These are phyloP conservation scores for Auanema freiburgensis DNA, from an alignment of 2,888 invertebrate genomes.

Conservation along the genomic window DNA sequence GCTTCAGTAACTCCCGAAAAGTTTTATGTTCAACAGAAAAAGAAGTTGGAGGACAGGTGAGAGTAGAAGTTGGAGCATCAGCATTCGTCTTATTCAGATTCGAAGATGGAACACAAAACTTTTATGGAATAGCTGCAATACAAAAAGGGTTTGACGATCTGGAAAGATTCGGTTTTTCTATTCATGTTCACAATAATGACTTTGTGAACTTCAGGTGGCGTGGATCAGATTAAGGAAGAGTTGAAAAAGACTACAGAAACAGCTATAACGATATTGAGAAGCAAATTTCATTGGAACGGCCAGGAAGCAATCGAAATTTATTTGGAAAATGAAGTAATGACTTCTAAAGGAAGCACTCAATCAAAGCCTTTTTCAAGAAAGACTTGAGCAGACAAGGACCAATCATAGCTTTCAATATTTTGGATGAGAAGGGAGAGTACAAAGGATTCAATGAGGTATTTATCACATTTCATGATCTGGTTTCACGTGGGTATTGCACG, in stretches of 20 bases:
- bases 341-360: neutral
- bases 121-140: constrained; percentile 80
- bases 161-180: constrained; percentile 70
- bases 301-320: constrained; percentile 31
- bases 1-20: constrained; percentile 78
- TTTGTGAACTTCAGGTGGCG: constrained; percentile 39
- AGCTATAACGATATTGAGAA: constrained; percentile 24
- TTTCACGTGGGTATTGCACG: too few relatives aligned
- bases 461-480: constrained; percentile 9
- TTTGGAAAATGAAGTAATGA: constrained; percentile 14
- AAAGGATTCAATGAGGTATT: constrained; percentile 87
- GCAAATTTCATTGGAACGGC: constrained; percentile 33
- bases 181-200: neutral
- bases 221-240: constrained; percentile 35
- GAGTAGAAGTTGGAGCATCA: constrained; percentile 1
- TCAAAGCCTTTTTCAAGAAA: neutral
- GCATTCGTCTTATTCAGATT: constrained; percentile 16
- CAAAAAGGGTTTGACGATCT: constrained; percentile 81
- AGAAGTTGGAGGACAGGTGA: constrained; percentile 15
- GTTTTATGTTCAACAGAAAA: constrained; percentile 67
- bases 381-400: constrained; percentile 74
- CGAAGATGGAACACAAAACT: constrained; percentile 90
- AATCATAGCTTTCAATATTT: constrained; percentile 84
- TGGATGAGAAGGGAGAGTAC: constrained; percentile 77
- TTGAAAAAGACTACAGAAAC: constrained; percentile 13